Evolutionary conservation across 2,797 vertebrate genomes (phyloP), one percentile per base, ranked within the genome.

Genomic region (Propithecus perrieri): DNA sequence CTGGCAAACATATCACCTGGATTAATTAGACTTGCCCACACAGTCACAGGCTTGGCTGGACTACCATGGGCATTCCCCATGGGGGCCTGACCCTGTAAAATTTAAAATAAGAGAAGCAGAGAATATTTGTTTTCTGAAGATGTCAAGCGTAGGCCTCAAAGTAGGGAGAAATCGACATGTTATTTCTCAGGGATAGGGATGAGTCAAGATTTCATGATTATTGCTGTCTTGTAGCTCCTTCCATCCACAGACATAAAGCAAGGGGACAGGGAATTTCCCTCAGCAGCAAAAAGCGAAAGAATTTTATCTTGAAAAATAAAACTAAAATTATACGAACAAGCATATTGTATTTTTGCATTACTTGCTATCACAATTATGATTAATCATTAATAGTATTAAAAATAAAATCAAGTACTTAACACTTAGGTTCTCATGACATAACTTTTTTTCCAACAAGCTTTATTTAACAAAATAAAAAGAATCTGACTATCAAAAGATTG

Each of bases 261-360:
- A 91, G 57, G 38, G 38, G 46, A 80, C 90, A 67, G 12, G 4
- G 17, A 88, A 89, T 78, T 92, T 5, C 2, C 7, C 59, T 88
- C 13, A 76, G 50, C 7, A 93, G 38, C 33, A 96, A 93, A 59
- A 85, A 48, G 26, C 79, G 11, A 78, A 74, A 93, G 22, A 86
- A 93, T 74, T 85, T 90, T 61, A 76, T 46, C 17, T 71, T 87
- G 24, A 83, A 96, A 76, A 55, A 26, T 80, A 48, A 86, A 69
- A 69, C 35, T 53, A 85, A 95, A 63, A 48, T 79, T 78, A 74
- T 48, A 72, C 48, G 89, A 74, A 67, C 24, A 81, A 81, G 74
- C 41, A 59, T 41, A 79, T 5, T 90, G 17, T 38, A 50, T 59
- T 50, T 92, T 81, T 86, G 74, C 13, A 81, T 75, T 93, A 22